These are phyloP conservation scores for Phalloptychus januarius DNA, from an alignment of 2,797 vertebrate species.

Conservation along the genomic window DNA sequence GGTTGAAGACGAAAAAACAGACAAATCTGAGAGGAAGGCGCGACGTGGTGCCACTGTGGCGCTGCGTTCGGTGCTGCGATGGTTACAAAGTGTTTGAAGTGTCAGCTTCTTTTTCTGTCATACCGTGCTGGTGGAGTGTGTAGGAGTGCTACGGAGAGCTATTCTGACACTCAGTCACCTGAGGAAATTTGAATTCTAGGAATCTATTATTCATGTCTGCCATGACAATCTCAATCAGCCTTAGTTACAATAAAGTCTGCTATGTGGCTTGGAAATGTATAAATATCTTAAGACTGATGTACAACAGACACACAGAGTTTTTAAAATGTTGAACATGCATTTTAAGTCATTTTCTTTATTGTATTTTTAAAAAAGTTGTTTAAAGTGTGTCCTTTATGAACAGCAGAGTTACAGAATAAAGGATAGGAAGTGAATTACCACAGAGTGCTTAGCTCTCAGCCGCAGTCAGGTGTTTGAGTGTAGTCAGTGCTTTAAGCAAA, in stretches of 20 bases:
- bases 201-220: conserved; percentile 52
- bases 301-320: not conserved
- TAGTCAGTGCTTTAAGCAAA: not conserved
- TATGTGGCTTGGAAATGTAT: not conserved
- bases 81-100: conserved; percentile 61
- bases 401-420: not conserved
- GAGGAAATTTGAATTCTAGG: conserved; percentile 50
- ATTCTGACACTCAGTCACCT: conserved; percentile 48
- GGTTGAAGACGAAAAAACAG: conserved; percentile 49
- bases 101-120: conserved; percentile 44
- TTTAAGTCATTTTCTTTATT: not conserved
- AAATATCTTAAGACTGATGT: not conserved
- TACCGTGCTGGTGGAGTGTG: conserved; percentile 24
- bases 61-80: conserved; percentile 39
- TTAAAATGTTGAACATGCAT: not conserved
- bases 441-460: no score
- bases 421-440: no score
- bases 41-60: conserved; percentile 26
- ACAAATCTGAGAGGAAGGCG: conserved; percentile 47
- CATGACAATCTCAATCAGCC: conserved; percentile 28
- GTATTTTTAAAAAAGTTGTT: not conserved
- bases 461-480: not conserved
- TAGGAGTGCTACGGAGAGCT: conserved; percentile 31
- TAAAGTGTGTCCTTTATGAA: not conserved
- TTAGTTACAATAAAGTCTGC: conserved; percentile 1